Evolutionary conservation across 2,113 vertebrate genomes (phyloP).

Genomic region (Tachysurus fulvidraco): DNA sequence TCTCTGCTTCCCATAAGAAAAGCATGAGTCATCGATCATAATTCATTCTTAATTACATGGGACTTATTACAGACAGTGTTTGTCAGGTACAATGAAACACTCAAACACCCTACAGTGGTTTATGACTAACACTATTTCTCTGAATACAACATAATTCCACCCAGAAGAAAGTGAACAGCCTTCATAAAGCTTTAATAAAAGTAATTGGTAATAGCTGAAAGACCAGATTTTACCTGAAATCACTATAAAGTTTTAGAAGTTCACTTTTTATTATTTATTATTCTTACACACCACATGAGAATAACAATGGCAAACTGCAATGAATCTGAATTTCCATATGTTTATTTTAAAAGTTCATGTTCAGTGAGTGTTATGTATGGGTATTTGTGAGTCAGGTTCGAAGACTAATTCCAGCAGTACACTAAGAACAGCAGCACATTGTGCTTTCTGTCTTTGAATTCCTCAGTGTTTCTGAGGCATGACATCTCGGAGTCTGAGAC

Average conservation of each 20-base stretch:
- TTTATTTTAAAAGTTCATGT: not conserved
- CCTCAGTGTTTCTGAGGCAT: constrained; percentile 39
- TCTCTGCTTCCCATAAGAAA: constrained; percentile 8
- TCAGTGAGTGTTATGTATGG: constrained; percentile 2
- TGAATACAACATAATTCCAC: not conserved
- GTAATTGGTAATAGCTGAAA: not conserved
- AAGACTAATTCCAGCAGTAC: not conserved
- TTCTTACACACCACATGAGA: not conserved
- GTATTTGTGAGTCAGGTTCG: constrained; percentile 8
- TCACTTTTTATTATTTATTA: not conserved
- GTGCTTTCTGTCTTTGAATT: constrained; percentile 34
- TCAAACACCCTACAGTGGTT: not conserved
- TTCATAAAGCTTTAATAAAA: not conserved
- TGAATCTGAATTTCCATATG: not conserved
- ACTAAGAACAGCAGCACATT: constrained; percentile 19
- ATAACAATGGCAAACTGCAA: not conserved
- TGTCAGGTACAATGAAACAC: constrained; percentile 13
- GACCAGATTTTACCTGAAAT: not conserved
- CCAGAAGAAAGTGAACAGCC: not conserved
- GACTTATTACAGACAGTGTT: constrained; percentile 8
- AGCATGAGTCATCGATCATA: constrained; percentile 24
- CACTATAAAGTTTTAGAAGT: not conserved
- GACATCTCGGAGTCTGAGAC: constrained; percentile 26
- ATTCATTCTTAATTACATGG: constrained; percentile 13
- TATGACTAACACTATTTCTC: not conserved